Percentiles rank a stretch among this genome's conserved stretches.
phyloP scores from a whole-genome alignment of 1,140 invertebrate species.

The Hylaeus anthracinus region DNA sequence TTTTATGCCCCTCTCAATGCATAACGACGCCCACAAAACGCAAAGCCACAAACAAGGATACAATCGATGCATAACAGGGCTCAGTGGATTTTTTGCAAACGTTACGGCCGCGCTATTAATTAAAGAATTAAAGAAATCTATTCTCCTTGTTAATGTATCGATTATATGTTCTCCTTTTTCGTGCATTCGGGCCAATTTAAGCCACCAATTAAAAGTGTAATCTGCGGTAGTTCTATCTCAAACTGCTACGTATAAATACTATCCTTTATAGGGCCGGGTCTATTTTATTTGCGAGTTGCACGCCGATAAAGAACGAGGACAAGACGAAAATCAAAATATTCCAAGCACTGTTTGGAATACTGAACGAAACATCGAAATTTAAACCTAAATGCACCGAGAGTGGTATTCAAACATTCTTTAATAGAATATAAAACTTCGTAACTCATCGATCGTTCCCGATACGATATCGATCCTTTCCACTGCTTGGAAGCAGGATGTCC shows the following conservation, averaged over 20 bases:
- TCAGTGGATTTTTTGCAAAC: neutral
- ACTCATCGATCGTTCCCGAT: no score
- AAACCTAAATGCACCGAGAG: no score
- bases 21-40: neutral
- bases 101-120: neutral
- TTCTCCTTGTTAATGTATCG: neutral
- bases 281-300: neutral
- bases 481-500: no score
- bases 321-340: no score
- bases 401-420: no score
- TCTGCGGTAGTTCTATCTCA: neutral
- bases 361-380: no score
- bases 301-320: no score
- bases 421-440: no score
- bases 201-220: neutral
- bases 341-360: no score
- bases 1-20: neutral
- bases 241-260: neutral
- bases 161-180: neutral
- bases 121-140: constrained; percentile 15
- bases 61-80: neutral
- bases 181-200: neutral
- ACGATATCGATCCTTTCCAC: no score
- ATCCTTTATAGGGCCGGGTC: neutral
- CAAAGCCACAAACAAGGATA: neutral